Percentiles rank a stretch among this genome's conserved stretches.
These are phyloP conservation scores for Myrmophylax atrothorax DNA, from an alignment of 2,113 vertebrate species.

Conservation along the genomic window DNA sequence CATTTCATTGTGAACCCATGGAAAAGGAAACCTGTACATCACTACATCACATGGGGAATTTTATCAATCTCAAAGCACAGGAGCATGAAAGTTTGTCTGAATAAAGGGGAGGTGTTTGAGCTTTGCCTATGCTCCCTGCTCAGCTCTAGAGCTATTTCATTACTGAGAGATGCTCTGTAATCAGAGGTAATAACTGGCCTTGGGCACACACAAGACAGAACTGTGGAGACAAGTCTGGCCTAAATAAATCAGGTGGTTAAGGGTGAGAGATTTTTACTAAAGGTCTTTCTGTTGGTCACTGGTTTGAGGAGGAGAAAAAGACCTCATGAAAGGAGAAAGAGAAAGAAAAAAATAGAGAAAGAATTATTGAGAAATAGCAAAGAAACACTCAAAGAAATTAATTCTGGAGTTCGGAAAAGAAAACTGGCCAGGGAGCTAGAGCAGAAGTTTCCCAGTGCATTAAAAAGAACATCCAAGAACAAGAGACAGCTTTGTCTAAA, in stretches of 20 bases:
- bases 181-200: neutral
- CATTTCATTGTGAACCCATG: neutral
- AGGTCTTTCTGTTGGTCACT: neutral
- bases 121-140: neutral
- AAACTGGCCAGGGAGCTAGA: neutral
- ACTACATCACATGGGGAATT: neutral
- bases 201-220: neutral
- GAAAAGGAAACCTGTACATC: neutral
- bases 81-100: neutral
- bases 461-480: neutral
- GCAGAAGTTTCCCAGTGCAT: neutral
- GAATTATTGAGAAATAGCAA: neutral
- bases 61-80: neutral
- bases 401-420: neutral
- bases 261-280: neutral
- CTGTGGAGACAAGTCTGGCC: neutral
- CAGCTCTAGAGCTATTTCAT: neutral
- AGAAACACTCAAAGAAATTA: neutral
- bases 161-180: neutral
- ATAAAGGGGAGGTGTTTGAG: neutral
- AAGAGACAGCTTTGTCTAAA: neutral
- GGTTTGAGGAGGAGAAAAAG: neutral
- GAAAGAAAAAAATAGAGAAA: neutral
- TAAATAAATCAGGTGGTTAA: neutral
- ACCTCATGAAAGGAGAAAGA: neutral